phyloP scores from a whole-genome alignment of 2,797 vertebrate genomes.

The Cyprinella venusta region DNA sequence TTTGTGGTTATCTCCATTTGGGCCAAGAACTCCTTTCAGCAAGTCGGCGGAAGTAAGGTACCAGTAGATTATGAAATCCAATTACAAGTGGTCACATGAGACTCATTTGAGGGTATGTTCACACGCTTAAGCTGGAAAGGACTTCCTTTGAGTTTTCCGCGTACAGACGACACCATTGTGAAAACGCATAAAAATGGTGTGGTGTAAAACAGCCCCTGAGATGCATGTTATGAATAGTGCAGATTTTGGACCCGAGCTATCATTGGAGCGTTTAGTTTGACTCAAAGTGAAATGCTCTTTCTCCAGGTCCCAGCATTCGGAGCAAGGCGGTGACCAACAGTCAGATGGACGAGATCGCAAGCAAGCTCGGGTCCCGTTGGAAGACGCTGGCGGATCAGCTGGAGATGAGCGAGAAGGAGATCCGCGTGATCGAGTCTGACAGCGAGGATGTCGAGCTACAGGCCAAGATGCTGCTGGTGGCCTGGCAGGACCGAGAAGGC shows the following conservation, averaged over 20 bases:
- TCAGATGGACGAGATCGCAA: slow-evolving; percentile 90
- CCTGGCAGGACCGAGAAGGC: slow-evolving; percentile 95
- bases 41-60: background rate
- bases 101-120: too few relatives aligned
- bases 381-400: slow-evolving; percentile 86
- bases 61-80: background rate
- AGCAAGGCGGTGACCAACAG: slow-evolving; percentile 89
- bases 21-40: background rate
- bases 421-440: slow-evolving; percentile 92
- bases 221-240: background rate
- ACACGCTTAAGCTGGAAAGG: too few relatives aligned
- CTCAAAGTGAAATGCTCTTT: background rate
- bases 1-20: background rate
- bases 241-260: too few relatives aligned
- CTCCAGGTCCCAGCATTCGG: slow-evolving; percentile 88
- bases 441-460: slow-evolving; percentile 92
- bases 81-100: background rate
- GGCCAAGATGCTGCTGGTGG: slow-evolving; percentile 93
- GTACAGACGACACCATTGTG: too few relatives aligned
- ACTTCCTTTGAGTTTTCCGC: too few relatives aligned
- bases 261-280: too few relatives aligned
- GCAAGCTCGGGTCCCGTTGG: slow-evolving; percentile 89
- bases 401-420: slow-evolving; percentile 91
- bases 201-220: too few relatives aligned
- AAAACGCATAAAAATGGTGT: too few relatives aligned